Base-by-base conservation (phyloP, 2,113 vertebrate species). In the Dicrurus megarhynchus region DNA sequence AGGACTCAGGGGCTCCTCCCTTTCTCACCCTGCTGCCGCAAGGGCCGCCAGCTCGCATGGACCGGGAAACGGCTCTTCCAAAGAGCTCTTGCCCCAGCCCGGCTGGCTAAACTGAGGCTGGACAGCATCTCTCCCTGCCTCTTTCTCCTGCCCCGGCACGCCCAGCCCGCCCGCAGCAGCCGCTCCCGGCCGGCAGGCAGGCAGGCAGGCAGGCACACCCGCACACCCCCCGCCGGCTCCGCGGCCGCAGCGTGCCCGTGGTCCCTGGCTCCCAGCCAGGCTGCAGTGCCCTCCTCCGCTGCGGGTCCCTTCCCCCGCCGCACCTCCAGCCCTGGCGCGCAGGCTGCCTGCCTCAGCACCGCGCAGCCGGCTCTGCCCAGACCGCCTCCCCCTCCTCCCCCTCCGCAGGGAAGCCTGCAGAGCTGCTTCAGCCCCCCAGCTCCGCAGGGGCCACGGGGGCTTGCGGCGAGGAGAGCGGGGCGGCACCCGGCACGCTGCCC, bases 241-340 rank as follows among this genome's bases (percentile, higher is more conserved):
- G 33, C 47, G 37, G 78, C 95, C 59, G 73, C 94, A 89, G 81
- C 65, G 83, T 53, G 74, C 46, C 73, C 7, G 6, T 13, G 73
- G 41, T 84, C 20, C n/a, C 87, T 97, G 95, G 94, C 96, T 91
- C 69, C 74, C 16, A 47, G 85, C 96, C 95, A 94, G 91, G 84
- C 87, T 97, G 94, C 96, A 65, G 95, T 89, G 59, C 50, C 86
- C 79, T 90, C 23, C 60, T 27, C 73, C 57, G 68, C 95, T 81
- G 93, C 93, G 87, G 91, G 95, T 84, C 91, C 77, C 73, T 94
- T 87, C 84, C 93, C 87, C 80, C 65, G 49, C 89, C 2, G 81
- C 78, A 87, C 77, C 44, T 84, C 87, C 82, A 57, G 93, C 71
- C 59, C 78, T 55, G 90, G 78, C 24, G 35, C 26, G 7, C 60